A percentile compares a stretch with the other conserved stretches of the same genome.
These are phyloP conservation scores for Bombyx huttoni DNA, from an alignment of 2,888 invertebrate genomes.

Conservation along the genomic window DNA sequence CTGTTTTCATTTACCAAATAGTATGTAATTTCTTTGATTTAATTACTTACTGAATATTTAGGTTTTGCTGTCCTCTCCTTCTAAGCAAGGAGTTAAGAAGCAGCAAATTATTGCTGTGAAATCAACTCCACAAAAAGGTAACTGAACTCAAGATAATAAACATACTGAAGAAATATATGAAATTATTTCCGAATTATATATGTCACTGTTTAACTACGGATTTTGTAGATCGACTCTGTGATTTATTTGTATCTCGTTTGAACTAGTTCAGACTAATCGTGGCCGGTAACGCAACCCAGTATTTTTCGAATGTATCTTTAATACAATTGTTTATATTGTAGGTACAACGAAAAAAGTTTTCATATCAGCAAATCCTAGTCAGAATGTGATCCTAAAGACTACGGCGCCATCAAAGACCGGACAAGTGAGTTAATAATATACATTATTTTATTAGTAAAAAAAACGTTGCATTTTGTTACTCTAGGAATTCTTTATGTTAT, in stretches of 20 bases:
- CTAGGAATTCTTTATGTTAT: no score
- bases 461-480: no score
- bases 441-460: no score
- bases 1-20: no score
- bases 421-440: conserved; percentile 20
- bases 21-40: no score
- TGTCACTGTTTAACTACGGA: no score
- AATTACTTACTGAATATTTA: conserved; percentile 13
- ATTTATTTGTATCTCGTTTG: no score
- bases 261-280: no score
- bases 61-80: conserved; percentile 55
- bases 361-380: conserved; percentile 31
- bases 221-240: no score
- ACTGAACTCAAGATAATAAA: conserved; percentile 43
- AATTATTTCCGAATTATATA: no score
- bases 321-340: conserved; percentile 5
- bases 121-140: conserved; percentile 75
- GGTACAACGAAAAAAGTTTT: conserved; percentile 39
- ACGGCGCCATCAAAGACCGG: conserved; percentile 29
- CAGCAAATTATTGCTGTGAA: conserved; percentile 71
- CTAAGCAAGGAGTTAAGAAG: conserved; percentile 53
- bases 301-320: no score
- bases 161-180: neutral
- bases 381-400: conserved; percentile 44
- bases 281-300: no score